phyloP scores from a whole-genome alignment of 2,113 vertebrate genomes.

The Ameiurus melas region DNA sequence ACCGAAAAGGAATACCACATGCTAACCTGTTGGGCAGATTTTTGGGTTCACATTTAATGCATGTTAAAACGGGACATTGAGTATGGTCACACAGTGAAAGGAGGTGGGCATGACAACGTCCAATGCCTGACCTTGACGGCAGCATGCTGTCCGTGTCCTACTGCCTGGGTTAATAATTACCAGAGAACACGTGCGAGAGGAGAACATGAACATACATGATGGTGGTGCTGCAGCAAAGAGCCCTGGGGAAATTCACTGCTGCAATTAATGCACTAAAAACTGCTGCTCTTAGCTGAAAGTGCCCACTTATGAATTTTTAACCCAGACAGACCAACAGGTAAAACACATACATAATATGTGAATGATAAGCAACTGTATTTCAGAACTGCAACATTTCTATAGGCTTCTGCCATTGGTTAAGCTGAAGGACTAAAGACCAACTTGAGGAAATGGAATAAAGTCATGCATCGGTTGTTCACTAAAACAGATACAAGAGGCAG shows the following conservation, averaged over 20 bases:
- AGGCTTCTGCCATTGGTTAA: neutral
- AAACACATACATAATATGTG: neutral
- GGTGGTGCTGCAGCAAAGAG: neutral
- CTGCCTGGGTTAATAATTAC: slow-evolving; percentile 67
- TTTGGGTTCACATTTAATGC: neutral
- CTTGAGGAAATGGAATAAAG: neutral
- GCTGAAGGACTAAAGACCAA: neutral
- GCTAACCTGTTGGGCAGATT: neutral
- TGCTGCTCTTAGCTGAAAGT: neutral
- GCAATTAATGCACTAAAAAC: neutral
- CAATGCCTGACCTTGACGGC: slow-evolving; percentile 60
- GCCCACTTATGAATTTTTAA: neutral
- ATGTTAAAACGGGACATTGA: neutral
- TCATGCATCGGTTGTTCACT: neutral
- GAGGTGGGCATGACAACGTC: neutral
- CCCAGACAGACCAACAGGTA: neutral
- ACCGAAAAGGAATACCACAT: neutral
- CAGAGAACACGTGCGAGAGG: slow-evolving; percentile 42
- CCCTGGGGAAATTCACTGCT: neutral
- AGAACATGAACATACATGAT: slow-evolving; percentile 25
- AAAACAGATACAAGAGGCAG: neutral
- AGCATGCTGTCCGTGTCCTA: slow-evolving; percentile 56
- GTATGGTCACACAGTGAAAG: neutral
- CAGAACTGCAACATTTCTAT: neutral
- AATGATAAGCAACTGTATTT: neutral